phyloP scores from a whole-genome alignment of 2,888 invertebrate species.

The Andrena haemorrhoa region DNA sequence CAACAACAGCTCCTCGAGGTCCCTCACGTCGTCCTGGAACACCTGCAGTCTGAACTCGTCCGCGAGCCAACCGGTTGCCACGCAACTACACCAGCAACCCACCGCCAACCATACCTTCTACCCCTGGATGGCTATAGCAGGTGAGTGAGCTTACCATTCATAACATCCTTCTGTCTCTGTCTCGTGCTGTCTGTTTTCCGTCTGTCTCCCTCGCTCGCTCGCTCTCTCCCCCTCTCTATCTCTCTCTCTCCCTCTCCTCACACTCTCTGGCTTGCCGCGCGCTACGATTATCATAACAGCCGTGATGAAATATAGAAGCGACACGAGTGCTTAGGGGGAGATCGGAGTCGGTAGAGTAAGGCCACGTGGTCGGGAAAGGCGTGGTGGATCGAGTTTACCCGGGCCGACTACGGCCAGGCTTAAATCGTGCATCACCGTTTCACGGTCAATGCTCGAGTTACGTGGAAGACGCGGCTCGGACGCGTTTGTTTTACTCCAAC shows the following conservation, averaged over 20 bases:
- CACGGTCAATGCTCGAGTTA: slow-evolving; percentile 41
- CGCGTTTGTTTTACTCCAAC: neutral
- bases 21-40: slow-evolving; percentile 93
- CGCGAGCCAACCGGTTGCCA: slow-evolving; percentile 91
- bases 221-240: slow-evolving; percentile 6
- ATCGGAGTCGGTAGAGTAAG: slow-evolving; percentile 40
- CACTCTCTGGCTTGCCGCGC: slow-evolving; percentile 16
- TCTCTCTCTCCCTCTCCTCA: neutral
- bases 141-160: slow-evolving; percentile 90
- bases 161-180: slow-evolving; percentile 55
- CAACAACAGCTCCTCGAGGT: slow-evolving; percentile 86
- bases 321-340: slow-evolving; percentile 64
- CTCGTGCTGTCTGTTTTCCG: neutral
- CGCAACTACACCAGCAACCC: slow-evolving; percentile 94
- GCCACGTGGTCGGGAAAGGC: slow-evolving; percentile 71
- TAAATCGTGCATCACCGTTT: slow-evolving; percentile 54
- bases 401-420: slow-evolving; percentile 46
- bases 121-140: slow-evolving; percentile 99
- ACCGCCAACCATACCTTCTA: slow-evolving; percentile 97
- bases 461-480: neutral
- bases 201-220: slow-evolving; percentile 21
- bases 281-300: slow-evolving; percentile 80
- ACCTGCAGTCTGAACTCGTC: slow-evolving; percentile 94
- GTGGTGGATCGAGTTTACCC: slow-evolving; percentile 66
- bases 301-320: slow-evolving; percentile 78